These are phyloP conservation scores for Oceanodroma tethys DNA, from an alignment of 2,113 vertebrate species.

Conservation along the genomic window DNA sequence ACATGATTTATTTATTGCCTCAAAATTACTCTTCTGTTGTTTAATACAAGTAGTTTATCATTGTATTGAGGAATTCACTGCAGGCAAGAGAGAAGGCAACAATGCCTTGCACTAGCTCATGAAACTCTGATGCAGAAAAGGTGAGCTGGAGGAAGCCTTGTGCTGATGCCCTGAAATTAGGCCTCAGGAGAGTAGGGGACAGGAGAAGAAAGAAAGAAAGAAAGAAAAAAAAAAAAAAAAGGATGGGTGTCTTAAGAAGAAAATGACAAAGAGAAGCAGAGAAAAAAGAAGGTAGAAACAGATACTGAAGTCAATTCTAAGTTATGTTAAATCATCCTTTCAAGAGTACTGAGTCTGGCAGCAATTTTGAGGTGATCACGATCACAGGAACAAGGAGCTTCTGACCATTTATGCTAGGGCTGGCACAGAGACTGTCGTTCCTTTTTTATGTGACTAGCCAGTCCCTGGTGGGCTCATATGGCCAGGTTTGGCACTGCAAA, in stretches of 20 bases:
- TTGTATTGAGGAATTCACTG: constrained; percentile 23
- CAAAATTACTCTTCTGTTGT: constrained; percentile 34
- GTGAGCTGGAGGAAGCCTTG: not conserved
- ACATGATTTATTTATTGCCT: constrained; percentile 35
- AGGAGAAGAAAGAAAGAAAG: not conserved
- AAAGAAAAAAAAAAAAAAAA: not conserved
- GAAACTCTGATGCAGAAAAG: not conserved
- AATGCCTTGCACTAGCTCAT: not conserved
- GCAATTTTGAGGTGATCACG: not conserved
- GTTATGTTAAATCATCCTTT: not conserved
- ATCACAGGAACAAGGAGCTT: not conserved
- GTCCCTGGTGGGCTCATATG: accelerated
- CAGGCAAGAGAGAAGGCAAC: constrained; percentile 50
- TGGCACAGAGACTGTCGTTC: not conserved
- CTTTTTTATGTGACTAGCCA: not conserved
- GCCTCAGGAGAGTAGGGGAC: not conserved
- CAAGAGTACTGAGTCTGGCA: not conserved
- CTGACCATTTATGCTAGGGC: not conserved
- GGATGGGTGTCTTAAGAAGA: not conserved
- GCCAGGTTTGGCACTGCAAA: not conserved
- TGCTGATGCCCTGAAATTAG: not conserved
- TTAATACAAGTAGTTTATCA: constrained; percentile 62
- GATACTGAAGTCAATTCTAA: not conserved
- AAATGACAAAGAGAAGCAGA: not conserved
- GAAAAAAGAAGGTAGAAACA: not conserved